phyloP scores from a whole-genome alignment of 2,888 invertebrate species.

The Rotaria sp. region DNA sequence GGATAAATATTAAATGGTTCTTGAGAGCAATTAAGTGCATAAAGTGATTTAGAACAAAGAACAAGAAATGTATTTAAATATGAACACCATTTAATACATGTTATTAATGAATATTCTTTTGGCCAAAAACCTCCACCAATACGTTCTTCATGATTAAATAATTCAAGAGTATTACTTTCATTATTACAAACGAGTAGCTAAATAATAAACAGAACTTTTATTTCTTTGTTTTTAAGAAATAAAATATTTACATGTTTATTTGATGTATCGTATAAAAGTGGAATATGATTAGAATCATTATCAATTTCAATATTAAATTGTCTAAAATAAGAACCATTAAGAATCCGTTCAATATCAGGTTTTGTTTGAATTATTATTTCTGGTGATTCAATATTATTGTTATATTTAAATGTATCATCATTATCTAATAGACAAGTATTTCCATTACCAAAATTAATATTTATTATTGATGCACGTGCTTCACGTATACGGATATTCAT shows the following conservation, averaged over 20 bases:
- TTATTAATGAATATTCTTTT: neutral
- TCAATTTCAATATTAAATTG: neutral
- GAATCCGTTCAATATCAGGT: neutral
- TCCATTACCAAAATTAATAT: neutral
- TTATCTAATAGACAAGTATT: neutral
- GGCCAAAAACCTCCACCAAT: slow-evolving; percentile 8
- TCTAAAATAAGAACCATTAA: neutral
- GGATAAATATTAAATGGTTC: neutral
- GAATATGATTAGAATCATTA: neutral
- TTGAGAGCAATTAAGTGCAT: neutral
- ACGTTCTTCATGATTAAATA: neutral
- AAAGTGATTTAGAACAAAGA: neutral
- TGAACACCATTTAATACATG: neutral
- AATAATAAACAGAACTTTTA: neutral
- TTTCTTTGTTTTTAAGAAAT: neutral
- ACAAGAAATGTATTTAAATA: slow-evolving; percentile 10
- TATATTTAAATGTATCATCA: neutral
- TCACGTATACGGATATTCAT: neutral
- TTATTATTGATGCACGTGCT: neutral
- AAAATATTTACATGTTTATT: neutral
- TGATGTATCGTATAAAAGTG: neutral
- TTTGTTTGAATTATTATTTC: neutral
- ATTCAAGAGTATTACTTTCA: neutral
- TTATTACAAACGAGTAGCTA: neutral
- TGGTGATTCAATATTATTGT: neutral